Evolutionary conservation across 2,888 invertebrate species (phyloP).

Genomic region (Sphaerophoria taeniata): DNA sequence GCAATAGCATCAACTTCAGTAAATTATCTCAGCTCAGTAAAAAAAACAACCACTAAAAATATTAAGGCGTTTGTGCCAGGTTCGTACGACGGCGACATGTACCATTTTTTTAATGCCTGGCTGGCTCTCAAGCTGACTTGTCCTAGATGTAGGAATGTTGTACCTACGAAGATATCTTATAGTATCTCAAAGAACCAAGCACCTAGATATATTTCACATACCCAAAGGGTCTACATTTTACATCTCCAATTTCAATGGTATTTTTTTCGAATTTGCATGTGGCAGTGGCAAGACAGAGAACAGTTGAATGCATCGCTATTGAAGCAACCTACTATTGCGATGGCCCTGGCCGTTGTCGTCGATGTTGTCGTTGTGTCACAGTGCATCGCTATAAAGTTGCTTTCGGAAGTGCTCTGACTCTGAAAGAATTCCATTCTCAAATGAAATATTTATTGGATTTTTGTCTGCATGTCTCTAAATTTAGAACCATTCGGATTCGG

Average conservation of each 20-base stretch:
- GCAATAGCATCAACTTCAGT: too few species aligned
- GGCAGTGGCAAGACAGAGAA: slow-evolving; percentile 36
- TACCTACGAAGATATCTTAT: too few species aligned
- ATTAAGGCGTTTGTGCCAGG: too few species aligned
- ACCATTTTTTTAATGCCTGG: background rate
- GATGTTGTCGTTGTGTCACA: background rate
- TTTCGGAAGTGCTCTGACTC: slow-evolving; percentile 17
- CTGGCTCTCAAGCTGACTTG: background rate
- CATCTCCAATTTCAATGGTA: slow-evolving; percentile 64
- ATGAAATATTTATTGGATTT: slow-evolving; percentile 73
- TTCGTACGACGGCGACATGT: too few species aligned
- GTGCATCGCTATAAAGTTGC: background rate
- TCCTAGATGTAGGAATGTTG: too few species aligned
- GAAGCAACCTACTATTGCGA: slow-evolving; percentile 49
- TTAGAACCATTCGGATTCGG: slow-evolving; percentile 57
- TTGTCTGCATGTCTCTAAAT: slow-evolving; percentile 59
- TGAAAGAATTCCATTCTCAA: slow-evolving; percentile 55
- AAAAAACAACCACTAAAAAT: too few species aligned
- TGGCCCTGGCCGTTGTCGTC: slow-evolving; percentile 11
- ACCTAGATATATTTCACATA: slow-evolving; percentile 7
- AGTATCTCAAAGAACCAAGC: slow-evolving; percentile 18
- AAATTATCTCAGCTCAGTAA: too few species aligned
- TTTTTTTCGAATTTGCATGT: slow-evolving; percentile 65
- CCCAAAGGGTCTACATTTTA: slow-evolving; percentile 61
- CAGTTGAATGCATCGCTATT: slow-evolving; percentile 37